Conservation (phyloP, 2,888 invertebrate genomes). For the Thumatha senex region DNA sequence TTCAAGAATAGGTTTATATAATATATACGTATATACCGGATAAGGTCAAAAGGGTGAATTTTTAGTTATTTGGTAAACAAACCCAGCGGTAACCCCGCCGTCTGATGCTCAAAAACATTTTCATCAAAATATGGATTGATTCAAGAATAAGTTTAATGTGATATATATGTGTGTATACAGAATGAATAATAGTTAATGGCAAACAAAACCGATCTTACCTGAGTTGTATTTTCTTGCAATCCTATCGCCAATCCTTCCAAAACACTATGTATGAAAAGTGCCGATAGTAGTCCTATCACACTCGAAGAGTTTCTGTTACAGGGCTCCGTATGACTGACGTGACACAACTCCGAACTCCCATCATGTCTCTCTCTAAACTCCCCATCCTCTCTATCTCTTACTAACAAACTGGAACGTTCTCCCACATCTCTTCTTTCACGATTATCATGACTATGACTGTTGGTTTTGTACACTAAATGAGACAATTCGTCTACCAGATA, state of each 20-base stretch:
- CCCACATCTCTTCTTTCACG: constrained; percentile 46
- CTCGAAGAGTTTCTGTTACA: constrained; percentile 85
- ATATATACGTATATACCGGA: no score
- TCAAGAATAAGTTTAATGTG: no score
- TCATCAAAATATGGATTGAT: no score
- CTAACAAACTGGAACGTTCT: constrained; percentile 56
- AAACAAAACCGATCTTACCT: constrained; percentile 67
- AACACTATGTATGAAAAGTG: constrained; percentile 90
- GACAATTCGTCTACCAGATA: constrained; percentile 89
- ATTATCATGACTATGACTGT: constrained; percentile 26
- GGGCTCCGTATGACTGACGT: constrained; percentile 86
- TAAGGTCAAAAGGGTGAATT: no score
- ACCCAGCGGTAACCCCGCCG: no score
- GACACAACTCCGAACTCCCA: constrained; percentile 80
- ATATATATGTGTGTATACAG: no score
- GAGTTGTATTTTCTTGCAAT: constrained; percentile 85
- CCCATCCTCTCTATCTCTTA: constrained; percentile 43
- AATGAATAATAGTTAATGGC: no score
- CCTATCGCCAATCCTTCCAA: constrained; percentile 93
- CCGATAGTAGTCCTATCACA: constrained; percentile 86
- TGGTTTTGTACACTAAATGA: constrained; percentile 82
- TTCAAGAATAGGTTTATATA: no score
- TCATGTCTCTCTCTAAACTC: constrained; percentile 61
- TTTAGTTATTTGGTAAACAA: no score
- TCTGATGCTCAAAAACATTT: no score